Percentiles rank a stretch among this genome's conserved stretches.
Conservation (phyloP, 2,888 invertebrate genomes). For the Catocala fraxini region DNA sequence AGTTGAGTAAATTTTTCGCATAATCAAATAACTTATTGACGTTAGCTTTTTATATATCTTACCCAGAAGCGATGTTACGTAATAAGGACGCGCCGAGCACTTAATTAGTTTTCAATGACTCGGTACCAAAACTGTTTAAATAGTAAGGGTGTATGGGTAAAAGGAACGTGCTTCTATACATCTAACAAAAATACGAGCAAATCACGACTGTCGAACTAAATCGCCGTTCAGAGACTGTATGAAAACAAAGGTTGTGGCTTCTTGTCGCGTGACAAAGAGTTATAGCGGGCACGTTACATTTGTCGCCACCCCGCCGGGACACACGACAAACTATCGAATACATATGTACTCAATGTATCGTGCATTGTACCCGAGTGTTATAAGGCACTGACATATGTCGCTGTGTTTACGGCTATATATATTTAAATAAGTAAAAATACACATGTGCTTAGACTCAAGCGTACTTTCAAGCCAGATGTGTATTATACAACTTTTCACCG, state of each 20-base stretch:
- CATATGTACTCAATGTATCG: slow-evolving; percentile 4
- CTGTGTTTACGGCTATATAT: too few relatives aligned
- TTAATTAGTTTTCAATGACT: too few relatives aligned
- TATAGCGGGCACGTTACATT: slow-evolving; percentile 31
- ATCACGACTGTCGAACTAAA: slow-evolving; percentile 38
- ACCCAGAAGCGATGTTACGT: too few relatives aligned
- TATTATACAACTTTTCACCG: too few relatives aligned
- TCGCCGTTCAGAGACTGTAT: slow-evolving; percentile 32
- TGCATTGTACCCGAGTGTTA: background rate
- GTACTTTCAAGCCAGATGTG: too few relatives aligned
- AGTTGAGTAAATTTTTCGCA: too few relatives aligned
- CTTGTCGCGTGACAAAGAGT: slow-evolving; percentile 37
- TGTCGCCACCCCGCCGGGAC: slow-evolving; percentile 21
- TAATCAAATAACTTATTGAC: background rate
- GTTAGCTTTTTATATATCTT: too few relatives aligned
- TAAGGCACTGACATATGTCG: background rate
- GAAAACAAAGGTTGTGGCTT: slow-evolving; percentile 35
- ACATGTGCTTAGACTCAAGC: too few relatives aligned
- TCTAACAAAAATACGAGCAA: slow-evolving; percentile 9
- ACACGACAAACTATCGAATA: slow-evolving; percentile 16
- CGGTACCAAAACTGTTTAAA: too few relatives aligned
- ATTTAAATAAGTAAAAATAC: too few relatives aligned
- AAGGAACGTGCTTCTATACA: background rate
- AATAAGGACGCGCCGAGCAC: too few relatives aligned
- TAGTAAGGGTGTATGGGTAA: background rate